A percentile compares a stretch with the other conserved stretches of the same genome.
Conservation (phyloP, 2,888 invertebrate genomes). For the Empis livida region DNA sequence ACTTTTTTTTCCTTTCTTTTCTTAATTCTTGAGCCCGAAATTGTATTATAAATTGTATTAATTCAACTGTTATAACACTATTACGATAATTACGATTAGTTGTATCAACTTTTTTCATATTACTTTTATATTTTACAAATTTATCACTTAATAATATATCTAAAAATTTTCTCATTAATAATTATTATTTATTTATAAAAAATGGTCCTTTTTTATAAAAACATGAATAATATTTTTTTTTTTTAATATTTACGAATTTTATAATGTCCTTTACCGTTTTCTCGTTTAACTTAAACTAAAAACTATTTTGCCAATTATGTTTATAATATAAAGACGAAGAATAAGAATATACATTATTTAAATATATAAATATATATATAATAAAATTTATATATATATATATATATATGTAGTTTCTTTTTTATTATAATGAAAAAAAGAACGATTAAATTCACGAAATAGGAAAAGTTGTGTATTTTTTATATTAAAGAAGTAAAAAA, state of each 20-base stretch:
- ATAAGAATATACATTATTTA: slow-evolving; percentile 8
- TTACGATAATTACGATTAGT: slow-evolving; percentile 26
- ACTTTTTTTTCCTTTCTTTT: background rate
- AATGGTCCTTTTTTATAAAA: slow-evolving; percentile 9
- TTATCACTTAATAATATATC: background rate
- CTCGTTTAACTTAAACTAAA: slow-evolving; percentile 1
- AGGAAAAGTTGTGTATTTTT: slow-evolving; percentile 4
- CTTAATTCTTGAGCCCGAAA: slow-evolving; percentile 22
- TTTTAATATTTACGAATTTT: background rate
- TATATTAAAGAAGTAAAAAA: background rate
- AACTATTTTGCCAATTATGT: no score
- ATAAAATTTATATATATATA: no score
- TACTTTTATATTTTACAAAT: background rate
- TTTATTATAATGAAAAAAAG: no score
- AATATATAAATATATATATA: slow-evolving; percentile 2
- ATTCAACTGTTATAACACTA: slow-evolving; percentile 33
- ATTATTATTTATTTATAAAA: background rate
- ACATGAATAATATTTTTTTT: background rate
- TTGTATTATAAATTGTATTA: slow-evolving; percentile 36
- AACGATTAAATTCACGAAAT: no score
- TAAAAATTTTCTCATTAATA: slow-evolving; percentile 1
- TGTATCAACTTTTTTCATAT: background rate
- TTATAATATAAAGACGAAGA: slow-evolving; percentile 4
- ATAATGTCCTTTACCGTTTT: slow-evolving; percentile 4
- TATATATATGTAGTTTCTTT: no score